phyloP scores from a whole-genome alignment of 2,113 vertebrate genomes.

The Chlamydotis undulata region DNA sequence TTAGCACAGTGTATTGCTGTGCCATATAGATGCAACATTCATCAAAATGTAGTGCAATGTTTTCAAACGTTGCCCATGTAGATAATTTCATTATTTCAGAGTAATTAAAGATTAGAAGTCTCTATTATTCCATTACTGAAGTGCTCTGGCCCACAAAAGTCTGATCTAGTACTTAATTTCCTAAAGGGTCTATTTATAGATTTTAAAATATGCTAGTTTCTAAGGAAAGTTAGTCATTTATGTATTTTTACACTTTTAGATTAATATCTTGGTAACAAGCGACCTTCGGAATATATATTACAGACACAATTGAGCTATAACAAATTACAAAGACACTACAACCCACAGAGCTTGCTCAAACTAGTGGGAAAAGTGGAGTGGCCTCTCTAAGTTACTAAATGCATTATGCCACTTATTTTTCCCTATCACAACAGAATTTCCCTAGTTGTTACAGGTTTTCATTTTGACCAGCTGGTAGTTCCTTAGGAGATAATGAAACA shows the following conservation, averaged over 20 bases:
- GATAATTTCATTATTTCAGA: neutral
- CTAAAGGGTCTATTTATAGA: neutral
- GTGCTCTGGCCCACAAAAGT: neutral
- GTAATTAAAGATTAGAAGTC: neutral
- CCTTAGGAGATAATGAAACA: neutral
- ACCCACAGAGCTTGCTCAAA: neutral
- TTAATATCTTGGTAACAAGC: neutral
- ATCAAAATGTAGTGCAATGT: neutral
- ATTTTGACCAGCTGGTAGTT: neutral
- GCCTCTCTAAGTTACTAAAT: neutral
- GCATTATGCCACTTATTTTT: neutral
- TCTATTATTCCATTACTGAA: neutral
- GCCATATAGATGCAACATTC: neutral
- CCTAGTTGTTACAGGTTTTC: neutral
- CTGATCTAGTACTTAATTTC: neutral
- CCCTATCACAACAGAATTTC: neutral
- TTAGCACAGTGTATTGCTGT: neutral
- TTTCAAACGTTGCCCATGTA: neutral
- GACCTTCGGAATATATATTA: neutral
- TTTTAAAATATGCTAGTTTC: neutral
- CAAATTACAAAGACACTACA: neutral
- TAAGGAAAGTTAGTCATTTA: neutral
- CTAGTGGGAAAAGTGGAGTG: neutral
- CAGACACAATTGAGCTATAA: neutral
- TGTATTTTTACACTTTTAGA: neutral